These are phyloP conservation scores for Stichopus chloronotus DNA, from an alignment of 35 echinoderm and acorn worm species.

Conservation along the genomic window DNA sequence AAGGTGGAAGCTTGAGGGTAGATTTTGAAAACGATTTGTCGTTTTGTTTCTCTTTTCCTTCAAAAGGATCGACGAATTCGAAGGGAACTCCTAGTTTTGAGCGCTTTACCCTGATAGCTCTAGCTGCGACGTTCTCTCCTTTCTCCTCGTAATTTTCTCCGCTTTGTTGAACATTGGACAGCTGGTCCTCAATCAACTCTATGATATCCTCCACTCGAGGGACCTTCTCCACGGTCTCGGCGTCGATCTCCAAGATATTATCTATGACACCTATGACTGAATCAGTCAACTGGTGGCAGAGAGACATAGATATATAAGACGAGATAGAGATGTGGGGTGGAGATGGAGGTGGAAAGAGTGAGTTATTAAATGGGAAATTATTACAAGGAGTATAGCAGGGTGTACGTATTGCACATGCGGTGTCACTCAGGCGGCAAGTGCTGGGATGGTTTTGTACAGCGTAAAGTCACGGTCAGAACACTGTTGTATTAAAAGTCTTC, in stretches of 20 bases:
- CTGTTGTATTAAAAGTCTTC: too few relatives aligned
- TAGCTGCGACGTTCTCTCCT: background rate
- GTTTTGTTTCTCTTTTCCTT: background rate
- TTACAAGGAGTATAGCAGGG: too few relatives aligned
- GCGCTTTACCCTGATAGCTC: background rate
- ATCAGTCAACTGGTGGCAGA: background rate
- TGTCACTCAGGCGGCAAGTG: too few relatives aligned
- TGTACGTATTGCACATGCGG: too few relatives aligned
- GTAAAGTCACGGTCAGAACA: too few relatives aligned
- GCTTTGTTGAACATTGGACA: background rate
- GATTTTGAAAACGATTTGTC: background rate
- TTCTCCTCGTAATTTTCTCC: background rate
- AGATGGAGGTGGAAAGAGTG: too few relatives aligned
- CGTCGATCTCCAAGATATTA: background rate
- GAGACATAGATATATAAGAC: too few relatives aligned
- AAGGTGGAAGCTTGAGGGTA: background rate
- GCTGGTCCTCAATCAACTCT: background rate
- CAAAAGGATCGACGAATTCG: background rate
- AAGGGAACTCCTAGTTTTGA: background rate
- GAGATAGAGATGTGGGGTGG: too few relatives aligned
- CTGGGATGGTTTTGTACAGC: background rate
- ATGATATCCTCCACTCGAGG: background rate
- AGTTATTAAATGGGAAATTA: too few relatives aligned
- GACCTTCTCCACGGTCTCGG: background rate
- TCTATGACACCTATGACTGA: constrained; percentile 8